Conservation (phyloP, 2,113 vertebrate species). For the Alces alces region DNA sequence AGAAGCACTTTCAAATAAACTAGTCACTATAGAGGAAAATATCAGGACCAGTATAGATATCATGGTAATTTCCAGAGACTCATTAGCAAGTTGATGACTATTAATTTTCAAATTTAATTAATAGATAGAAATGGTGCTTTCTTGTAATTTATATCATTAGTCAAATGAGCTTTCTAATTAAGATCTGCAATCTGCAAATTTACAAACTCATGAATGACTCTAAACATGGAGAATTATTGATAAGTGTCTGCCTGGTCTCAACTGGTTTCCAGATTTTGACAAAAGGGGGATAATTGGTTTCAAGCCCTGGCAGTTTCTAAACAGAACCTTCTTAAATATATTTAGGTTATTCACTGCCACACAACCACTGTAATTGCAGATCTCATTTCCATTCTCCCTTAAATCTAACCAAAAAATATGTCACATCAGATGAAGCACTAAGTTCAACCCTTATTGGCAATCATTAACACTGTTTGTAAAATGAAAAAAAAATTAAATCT, state of each 20-base stretch:
- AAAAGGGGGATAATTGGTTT: not conserved
- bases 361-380: not conserved
- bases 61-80: conserved; percentile 45
- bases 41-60: conserved; percentile 19
- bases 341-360: not conserved
- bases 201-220: conserved; percentile 44
- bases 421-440: not conserved
- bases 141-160: conserved; percentile 66
- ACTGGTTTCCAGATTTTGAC: conserved; percentile 1
- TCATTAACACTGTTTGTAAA: not conserved
- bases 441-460: not conserved
- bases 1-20: conserved; percentile 2
- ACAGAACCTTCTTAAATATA: not conserved
- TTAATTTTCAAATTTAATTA: conserved; percentile 70
- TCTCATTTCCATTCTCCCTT: not conserved
- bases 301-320: not conserved
- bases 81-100: conserved; percentile 44
- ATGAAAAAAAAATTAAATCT: not conserved
- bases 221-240: conserved; percentile 33
- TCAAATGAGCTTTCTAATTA: conserved; percentile 70
- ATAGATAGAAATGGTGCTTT: conserved; percentile 65
- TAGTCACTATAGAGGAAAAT: not conserved
- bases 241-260: not conserved
- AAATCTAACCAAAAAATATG: not conserved
- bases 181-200: conserved; percentile 54